Base-by-base conservation (phyloP, 2,113 vertebrate genomes). In the Perca fluviatilis region DNA sequence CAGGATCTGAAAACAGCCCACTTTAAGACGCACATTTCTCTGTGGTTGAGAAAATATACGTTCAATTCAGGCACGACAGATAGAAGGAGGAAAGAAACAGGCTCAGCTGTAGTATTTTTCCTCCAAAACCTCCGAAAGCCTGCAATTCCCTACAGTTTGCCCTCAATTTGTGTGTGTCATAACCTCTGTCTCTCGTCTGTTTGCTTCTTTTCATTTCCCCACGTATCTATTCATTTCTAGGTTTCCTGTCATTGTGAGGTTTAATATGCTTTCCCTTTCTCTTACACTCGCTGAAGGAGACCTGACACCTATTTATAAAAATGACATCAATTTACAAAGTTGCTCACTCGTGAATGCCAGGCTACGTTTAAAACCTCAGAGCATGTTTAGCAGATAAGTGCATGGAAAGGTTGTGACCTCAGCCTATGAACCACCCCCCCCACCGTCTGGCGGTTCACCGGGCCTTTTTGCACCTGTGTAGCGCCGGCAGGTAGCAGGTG, bases 381-480 rank as follows among this genome's bases (percentile, higher is more conserved):
- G 18, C 56, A 5, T 10, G 63, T 66, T 84, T 75, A 77, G 74
- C 71, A 78, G 66, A 54, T 74, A 11, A n/a, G 16, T 85, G n/a
- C 71, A 8, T 13, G 46, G 62, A 85, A 56, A 74, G 77, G 72
- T 54, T 70, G n/a, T 84, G 88, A 89, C 86, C 90, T 76, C 78
- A 8, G 74, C 73, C 43, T 13, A 7, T 74, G 63, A 83, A 68
- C 70, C 15, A 33, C 19, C 16, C 50, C 49, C 4, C 58, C 40
- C 10, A 19, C 21, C 2, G n/a, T 69, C 65, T 66, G 81, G 60
- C 58, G 36, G 63, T 85, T 79, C 70, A 5, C 76, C 0, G 57
- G 85, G 74, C 91, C 93, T 93, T 82, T 93, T 91, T 80, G 82
- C 88, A 84, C 86, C 86, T 49, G 25, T 89, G 91, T 92, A 73